Evolutionary conservation across 2,797 vertebrate genomes (phyloP).

Genomic region (Serranus cabrilla): DNA sequence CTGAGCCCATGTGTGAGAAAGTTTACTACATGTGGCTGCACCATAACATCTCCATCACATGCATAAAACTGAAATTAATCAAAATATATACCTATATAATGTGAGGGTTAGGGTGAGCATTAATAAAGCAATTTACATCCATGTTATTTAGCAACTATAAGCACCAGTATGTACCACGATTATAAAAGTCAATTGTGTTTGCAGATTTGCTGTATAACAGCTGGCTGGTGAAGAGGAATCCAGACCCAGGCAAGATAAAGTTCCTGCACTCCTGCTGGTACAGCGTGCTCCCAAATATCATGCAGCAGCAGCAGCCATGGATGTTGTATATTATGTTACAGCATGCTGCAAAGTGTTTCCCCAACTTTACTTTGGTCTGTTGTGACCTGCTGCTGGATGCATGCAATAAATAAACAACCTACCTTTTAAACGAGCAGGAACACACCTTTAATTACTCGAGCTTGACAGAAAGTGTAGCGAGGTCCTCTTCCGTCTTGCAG

Average conservation of each 20-base stretch:
- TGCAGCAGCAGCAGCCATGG: background rate
- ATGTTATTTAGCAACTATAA: no score
- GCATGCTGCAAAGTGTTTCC: background rate
- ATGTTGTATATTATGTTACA: background rate
- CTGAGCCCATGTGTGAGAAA: background rate
- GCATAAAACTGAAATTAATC: background rate
- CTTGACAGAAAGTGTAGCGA: background rate
- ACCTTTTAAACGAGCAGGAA: slow-evolving; percentile 8
- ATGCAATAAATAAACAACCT: background rate
- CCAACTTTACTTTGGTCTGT: background rate
- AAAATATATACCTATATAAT: background rate
- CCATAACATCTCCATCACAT: background rate
- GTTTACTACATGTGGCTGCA: background rate
- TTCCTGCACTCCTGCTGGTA: background rate
- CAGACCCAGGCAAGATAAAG: background rate
- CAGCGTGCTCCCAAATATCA: slow-evolving; percentile 1
- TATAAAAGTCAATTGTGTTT: background rate
- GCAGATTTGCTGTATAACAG: background rate
- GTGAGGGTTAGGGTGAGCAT: no score
- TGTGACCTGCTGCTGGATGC: background rate
- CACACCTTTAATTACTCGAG: slow-evolving; percentile 20
- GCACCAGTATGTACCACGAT: background rate
- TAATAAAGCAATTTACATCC: background rate
- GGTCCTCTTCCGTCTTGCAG: slow-evolving; percentile 19
- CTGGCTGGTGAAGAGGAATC: background rate